Base-by-base conservation (phyloP, 1,140 invertebrate species). In the Drosophila bifasciata region DNA sequence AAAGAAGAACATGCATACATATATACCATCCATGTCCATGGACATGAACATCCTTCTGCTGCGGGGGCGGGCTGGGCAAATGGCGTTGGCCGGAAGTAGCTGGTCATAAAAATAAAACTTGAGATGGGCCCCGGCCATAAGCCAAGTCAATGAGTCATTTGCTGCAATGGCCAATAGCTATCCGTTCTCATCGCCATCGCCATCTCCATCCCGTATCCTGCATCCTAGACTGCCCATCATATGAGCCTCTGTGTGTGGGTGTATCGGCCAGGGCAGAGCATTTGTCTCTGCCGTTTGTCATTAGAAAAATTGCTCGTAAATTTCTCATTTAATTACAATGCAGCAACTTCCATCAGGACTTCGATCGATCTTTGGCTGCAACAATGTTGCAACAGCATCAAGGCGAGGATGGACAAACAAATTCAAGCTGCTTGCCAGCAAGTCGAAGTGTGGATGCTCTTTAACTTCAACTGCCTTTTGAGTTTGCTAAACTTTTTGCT, bases 111-210 rank as follows among this genome's bases (percentile, higher is more conserved):
- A 86, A 86, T 86, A 86, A 86, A 86, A 86, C 78, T 83, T 63
- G 71, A 89, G 79, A 89, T 88, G 79, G 79, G 63, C 32, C 32
- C 63, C 78, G 76, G 67, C 74, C 75, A 83, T 72, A 71, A 83
- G 84, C 79, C 84, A 89, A 88, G 79, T 88, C 84, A 89, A 88
- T 88, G 83, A 88, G 79, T 88, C 83, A 88, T 88, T 84, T 76
- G 46, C 70, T 71, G 83, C 81, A 86, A 78, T 75, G 73, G 60
- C 52, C 62, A 60, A 74, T 49, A 68, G 25, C 23, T 25, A 4
- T 43, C 17, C 8, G 40, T 43, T 56, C 32, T 28, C 13, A 32
- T n/a, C n/a, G n/a, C n/a, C n/a, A n/a, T n/a, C n/a, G 16, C 55
- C 17, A 28, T 17, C 52, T 23, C 11, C 40, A 23, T 28, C 46